A percentile compares a stretch with the other conserved stretches of the same genome.
Conservation (phyloP, 2,888 invertebrate species). For the Mayetiola destructor region DNA sequence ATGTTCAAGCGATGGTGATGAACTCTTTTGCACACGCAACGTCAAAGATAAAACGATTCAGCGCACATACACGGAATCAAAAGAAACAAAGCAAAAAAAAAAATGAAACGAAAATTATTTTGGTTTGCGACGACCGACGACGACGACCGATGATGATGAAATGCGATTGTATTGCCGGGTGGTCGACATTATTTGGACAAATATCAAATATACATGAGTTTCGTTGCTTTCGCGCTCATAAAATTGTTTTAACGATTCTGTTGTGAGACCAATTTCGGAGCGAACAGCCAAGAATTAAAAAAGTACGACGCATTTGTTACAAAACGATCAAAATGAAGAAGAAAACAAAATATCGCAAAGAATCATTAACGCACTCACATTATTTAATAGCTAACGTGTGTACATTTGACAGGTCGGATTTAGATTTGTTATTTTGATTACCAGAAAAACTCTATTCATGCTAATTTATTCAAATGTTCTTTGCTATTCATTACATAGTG, state of each 20-base stretch:
- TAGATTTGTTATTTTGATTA: too few relatives aligned
- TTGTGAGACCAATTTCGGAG: not conserved
- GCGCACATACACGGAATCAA: too few relatives aligned
- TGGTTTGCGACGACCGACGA: too few relatives aligned
- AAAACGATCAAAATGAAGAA: not conserved
- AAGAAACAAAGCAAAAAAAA: too few relatives aligned
- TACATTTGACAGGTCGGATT: too few relatives aligned
- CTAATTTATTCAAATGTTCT: too few relatives aligned
- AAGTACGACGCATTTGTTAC: not conserved
- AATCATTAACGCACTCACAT: too few relatives aligned
- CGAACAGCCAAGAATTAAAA: not conserved
- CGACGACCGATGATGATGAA: slow-evolving; percentile 10
- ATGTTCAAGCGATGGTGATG: slow-evolving; percentile 10
- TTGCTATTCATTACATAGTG: too few relatives aligned
- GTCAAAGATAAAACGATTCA: too few relatives aligned
- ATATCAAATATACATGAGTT: not conserved
- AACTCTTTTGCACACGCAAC: slow-evolving; percentile 10
- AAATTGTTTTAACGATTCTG: not conserved
- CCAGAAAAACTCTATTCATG: too few relatives aligned
- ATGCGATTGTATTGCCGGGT: slow-evolving; percentile 7
- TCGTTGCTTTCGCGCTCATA: slow-evolving; percentile 3
- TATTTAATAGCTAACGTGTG: too few relatives aligned
- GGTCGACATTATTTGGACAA: slow-evolving; percentile 1
- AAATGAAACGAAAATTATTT: not conserved
- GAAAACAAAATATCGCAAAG: too few relatives aligned